A percentile compares a stretch with the other conserved stretches of the same genome.
Conservation (phyloP, 1,140 invertebrate genomes). For the Orius laevigatus region DNA sequence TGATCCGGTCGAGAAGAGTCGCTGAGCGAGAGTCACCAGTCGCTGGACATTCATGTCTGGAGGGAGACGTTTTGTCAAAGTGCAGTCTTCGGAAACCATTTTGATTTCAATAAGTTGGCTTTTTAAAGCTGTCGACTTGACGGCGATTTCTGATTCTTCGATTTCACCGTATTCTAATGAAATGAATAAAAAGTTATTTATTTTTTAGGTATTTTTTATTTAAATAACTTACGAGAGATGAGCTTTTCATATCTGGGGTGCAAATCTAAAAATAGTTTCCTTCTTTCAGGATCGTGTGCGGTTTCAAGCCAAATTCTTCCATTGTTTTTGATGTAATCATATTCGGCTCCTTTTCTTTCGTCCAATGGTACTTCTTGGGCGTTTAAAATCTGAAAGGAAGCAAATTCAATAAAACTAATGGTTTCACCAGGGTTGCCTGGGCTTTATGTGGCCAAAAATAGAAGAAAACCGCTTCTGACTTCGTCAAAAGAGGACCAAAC, state of each 20-base stretch:
- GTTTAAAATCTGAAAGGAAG: constrained; percentile 44
- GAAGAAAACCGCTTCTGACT: too few species aligned
- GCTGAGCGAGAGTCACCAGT: constrained; percentile 51
- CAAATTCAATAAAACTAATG: neutral
- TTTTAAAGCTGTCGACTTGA: constrained; percentile 44
- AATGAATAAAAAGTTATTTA: constrained; percentile 25
- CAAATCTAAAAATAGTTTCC: constrained; percentile 41
- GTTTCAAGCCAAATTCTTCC: constrained; percentile 49
- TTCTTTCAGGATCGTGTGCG: constrained; percentile 29
- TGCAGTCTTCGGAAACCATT: constrained; percentile 34
- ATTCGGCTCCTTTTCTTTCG: constrained; percentile 65
- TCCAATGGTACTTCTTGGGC: constrained; percentile 43
- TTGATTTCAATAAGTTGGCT: constrained; percentile 48
- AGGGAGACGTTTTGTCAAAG: constrained; percentile 50
- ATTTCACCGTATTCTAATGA: constrained; percentile 58
- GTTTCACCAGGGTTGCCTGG: too few species aligned
- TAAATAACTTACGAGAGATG: constrained; percentile 31
- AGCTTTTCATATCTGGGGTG: constrained; percentile 57
- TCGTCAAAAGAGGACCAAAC: too few species aligned
- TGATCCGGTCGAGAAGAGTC: constrained; percentile 41
- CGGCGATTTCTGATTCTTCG: constrained; percentile 49
- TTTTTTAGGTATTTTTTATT: constrained; percentile 4
- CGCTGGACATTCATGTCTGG: constrained; percentile 69
- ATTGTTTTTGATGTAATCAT: constrained; percentile 73
- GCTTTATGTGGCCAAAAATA: too few species aligned